Conservation (phyloP, 2,888 invertebrate species). For the Eucriotettix oculatus region DNA sequence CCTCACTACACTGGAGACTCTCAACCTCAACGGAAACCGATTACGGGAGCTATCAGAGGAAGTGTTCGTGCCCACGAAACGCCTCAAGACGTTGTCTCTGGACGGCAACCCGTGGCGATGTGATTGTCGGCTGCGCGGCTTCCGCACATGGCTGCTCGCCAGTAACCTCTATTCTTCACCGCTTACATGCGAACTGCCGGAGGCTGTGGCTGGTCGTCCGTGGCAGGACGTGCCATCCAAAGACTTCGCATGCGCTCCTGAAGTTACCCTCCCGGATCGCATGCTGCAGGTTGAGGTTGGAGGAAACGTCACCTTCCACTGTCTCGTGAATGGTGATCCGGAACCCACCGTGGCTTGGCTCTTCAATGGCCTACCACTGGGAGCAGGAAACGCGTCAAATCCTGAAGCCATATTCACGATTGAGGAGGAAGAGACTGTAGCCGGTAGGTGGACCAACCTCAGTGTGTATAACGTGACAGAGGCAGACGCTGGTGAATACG, state of each 20-base stretch:
- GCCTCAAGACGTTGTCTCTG: slow-evolving; percentile 61
- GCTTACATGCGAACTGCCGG: slow-evolving; percentile 23
- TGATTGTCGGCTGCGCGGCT: slow-evolving; percentile 69
- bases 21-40: slow-evolving; percentile 67
- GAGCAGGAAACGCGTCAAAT: slow-evolving; percentile 21
- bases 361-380: slow-evolving; percentile 51
- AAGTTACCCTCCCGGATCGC: slow-evolving; percentile 37
- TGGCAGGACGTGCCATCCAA: slow-evolving; percentile 63
- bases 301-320: slow-evolving; percentile 65
- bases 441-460: slow-evolving; percentile 57
- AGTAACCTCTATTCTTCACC: slow-evolving; percentile 40
- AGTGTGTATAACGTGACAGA: slow-evolving; percentile 69
- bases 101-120: slow-evolving; percentile 84
- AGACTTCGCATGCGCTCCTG: slow-evolving; percentile 70
- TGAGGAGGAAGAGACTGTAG: slow-evolving; percentile 9
- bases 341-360: slow-evolving; percentile 71
- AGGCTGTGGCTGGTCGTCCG: slow-evolving; percentile 52
- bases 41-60: slow-evolving; percentile 50
- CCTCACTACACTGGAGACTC: slow-evolving; percentile 51
- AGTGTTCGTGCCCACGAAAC: slow-evolving; percentile 52
- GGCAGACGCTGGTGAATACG: slow-evolving; percentile 68
- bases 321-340: slow-evolving; percentile 67
- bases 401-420: slow-evolving; percentile 11
- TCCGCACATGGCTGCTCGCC: slow-evolving; percentile 67
- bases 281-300: slow-evolving; percentile 55